Base-by-base conservation (phyloP, 2,797 vertebrate genomes). In the Sarcoramphus papa region DNA sequence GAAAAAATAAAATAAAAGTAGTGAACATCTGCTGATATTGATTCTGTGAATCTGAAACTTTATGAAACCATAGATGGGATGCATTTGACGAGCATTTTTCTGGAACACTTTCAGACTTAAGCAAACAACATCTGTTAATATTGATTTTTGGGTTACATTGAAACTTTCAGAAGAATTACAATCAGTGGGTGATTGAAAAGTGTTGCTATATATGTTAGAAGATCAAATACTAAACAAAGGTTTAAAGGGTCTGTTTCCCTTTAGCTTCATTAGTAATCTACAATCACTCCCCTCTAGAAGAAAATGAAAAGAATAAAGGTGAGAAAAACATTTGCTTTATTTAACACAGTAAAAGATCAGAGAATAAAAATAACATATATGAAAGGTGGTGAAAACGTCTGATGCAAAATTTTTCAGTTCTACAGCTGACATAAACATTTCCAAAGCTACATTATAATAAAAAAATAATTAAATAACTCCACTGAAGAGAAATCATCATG, bases 81-180 rank as follows among this genome's bases (percentile, higher is more conserved):
- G 84, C 56, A 77, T 95, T 96, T 97, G 97, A 98, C 15, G 17
- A 94, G 88, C 79, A 33, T 76, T 96, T 97, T 97, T 96, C 93
- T 97, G 96, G 97, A 97, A 96, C 87, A 75, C 70, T 96, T 97
- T 97, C 96, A 97, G 93, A 91, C 85, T 96, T 97, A 97, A 97
- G 91, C 96, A 97, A 98, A 98, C 95, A 97, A 97, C 97, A 98
- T 97, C 97, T 97, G 97, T 95, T 96, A 96, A 97, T 97, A 98
- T 97, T 97, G 97, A 97, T 97, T 96, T 96, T 96, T 90, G 90
- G 53, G 92, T 95, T 96, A 87, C 70, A 82, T 2, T 31, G 94
- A 88, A 97, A 96, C 65, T 96, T 97, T 85, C 83, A 67, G 84
- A 97, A 94, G 95, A 96, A 96, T 94, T 92, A 50, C 67, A 91